These are phyloP conservation scores for Diglossa brunneiventris DNA, from an alignment of 2,113 vertebrate species.

Conservation along the genomic window DNA sequence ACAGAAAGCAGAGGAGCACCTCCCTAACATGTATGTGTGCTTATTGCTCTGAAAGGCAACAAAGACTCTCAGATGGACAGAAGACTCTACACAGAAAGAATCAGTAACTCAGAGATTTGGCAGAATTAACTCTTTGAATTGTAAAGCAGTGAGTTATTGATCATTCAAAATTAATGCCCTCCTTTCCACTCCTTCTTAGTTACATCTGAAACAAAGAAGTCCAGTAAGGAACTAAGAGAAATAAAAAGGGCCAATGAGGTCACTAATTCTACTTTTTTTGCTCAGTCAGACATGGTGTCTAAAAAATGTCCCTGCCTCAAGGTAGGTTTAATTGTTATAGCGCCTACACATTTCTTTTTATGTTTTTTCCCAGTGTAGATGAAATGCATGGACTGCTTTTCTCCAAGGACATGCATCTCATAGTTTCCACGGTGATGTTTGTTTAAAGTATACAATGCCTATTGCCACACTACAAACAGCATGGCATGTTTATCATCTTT, in stretches of 20 bases:
- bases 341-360: neutral
- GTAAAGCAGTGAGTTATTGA: neutral
- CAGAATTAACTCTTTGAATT: neutral
- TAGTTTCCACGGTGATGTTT: slow-evolving; percentile 34
- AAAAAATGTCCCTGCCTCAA: neutral
- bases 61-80: neutral
- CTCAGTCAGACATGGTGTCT: neutral
- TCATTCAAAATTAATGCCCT: neutral
- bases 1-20: neutral
- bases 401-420: slow-evolving; percentile 31
- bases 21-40: neutral
- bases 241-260: neutral
- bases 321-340: slow-evolving; percentile 17
- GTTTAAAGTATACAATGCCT: slow-evolving; percentile 44
- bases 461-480: slow-evolving; percentile 44
- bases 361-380: slow-evolving; percentile 1
- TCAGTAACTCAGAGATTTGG: neutral
- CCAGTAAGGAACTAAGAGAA: neutral
- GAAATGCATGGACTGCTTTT: slow-evolving; percentile 23
- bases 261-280: neutral
- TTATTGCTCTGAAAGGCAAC: neutral
- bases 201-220: neutral
- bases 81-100: neutral
- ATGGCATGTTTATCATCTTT: slow-evolving; percentile 10
- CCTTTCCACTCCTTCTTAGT: neutral